Percentiles rank a stretch among this genome's conserved stretches.
These are phyloP conservation scores for Acinonyx jubatus DNA, from an alignment of 2,113 vertebrate species.

Conservation along the genomic window DNA sequence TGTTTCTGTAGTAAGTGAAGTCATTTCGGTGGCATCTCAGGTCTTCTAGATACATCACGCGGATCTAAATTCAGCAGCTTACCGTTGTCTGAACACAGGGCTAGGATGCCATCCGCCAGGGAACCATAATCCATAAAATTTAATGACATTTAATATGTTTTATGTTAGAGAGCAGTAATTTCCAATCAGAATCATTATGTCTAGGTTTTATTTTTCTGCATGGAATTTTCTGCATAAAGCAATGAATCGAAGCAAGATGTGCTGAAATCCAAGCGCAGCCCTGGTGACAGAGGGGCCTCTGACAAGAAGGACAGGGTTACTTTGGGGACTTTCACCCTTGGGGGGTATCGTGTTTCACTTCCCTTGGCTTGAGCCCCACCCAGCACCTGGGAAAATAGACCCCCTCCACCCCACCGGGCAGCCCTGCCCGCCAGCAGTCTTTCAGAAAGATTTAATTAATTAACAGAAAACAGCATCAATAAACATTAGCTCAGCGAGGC, in stretches of 20 bases:
- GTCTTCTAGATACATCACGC: neutral
- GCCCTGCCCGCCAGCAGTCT: neutral
- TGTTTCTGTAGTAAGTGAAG: no score
- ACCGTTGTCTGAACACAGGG: neutral
- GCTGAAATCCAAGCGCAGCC: neutral
- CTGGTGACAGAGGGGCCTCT: neutral
- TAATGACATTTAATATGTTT: constrained; percentile 41
- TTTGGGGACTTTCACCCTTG: neutral
- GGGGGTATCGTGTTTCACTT: neutral
- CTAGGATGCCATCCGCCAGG: neutral
- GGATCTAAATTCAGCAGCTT: neutral
- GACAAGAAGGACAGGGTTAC: neutral
- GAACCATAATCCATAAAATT: constrained; percentile 8
- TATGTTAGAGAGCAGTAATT: constrained; percentile 25
- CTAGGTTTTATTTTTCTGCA: neutral
- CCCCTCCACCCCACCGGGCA: neutral
- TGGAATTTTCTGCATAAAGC: neutral
- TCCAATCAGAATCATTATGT: constrained; percentile 14
- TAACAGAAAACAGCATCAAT: constrained; percentile 42
- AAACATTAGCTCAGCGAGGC: neutral
- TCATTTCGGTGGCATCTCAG: neutral
- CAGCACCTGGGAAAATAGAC: constrained; percentile 74
- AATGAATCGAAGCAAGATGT: constrained; percentile 43
- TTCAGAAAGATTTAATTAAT: constrained; percentile 52
- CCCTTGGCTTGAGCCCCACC: constrained; percentile 45